Percentiles rank a stretch among this genome's conserved stretches.
These are phyloP conservation scores for Ceratotherium simum DNA, from an alignment of 2,113 vertebrate genomes.

Conservation along the genomic window DNA sequence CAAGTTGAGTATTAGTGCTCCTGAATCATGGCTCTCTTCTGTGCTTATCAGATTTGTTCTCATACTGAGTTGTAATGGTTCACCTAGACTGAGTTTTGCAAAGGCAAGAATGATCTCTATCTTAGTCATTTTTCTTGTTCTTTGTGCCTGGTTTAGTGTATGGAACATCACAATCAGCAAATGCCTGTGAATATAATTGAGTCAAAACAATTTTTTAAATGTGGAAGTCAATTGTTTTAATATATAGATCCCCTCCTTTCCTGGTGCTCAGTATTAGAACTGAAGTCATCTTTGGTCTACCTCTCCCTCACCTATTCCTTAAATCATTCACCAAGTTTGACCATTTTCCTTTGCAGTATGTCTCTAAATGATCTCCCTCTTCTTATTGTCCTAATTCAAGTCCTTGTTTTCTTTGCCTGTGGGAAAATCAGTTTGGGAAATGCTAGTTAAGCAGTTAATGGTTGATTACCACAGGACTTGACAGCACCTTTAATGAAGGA, in stretches of 20 bases:
- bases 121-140: not conserved
- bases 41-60: not conserved
- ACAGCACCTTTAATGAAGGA: not conserved
- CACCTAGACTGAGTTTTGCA: no score
- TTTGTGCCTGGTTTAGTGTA: not conserved
- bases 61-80: not conserved
- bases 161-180: not conserved
- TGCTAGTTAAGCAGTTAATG: not conserved
- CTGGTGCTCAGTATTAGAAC: not conserved
- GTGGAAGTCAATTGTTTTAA: not conserved
- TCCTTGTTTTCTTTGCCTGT: not conserved
- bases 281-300: not conserved
- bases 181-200: not conserved
- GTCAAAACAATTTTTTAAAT: not conserved
- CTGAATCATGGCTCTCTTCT: not conserved
- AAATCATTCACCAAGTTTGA: not conserved
- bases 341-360: not conserved
- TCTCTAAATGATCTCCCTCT: not conserved
- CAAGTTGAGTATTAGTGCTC: not conserved
- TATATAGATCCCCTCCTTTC: not conserved
- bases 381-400: not conserved
- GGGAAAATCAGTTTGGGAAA: conserved; percentile 6
- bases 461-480: not conserved
- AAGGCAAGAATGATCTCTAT: not conserved
- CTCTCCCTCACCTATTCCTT: not conserved